Conservation (phyloP, 2,113 vertebrate species). For the Muscicapa adusta region DNA sequence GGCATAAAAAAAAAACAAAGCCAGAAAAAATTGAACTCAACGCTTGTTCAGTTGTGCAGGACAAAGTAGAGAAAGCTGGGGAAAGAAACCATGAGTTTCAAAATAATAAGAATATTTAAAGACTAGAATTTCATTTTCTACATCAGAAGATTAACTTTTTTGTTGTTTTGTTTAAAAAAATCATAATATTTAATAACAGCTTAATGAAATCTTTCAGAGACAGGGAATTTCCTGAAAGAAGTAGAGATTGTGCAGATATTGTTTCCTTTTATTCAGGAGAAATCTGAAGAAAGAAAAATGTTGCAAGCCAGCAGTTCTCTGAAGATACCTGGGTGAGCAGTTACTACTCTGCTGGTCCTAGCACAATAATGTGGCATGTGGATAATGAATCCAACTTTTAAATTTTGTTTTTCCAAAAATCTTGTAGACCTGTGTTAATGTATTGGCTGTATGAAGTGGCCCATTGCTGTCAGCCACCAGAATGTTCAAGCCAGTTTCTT, state of each 20-base stretch:
- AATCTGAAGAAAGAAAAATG: not conserved
- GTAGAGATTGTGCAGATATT: not conserved
- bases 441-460: not conserved
- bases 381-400: not conserved
- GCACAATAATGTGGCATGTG: not conserved
- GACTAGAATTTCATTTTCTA: not conserved
- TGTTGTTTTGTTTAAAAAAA: not conserved
- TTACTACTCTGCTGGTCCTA: not conserved
- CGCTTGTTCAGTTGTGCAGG: not conserved
- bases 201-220: not conserved
- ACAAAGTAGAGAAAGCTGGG: not conserved
- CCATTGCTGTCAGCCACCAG: not conserved
- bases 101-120: not conserved
- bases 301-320: not conserved
- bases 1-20: not conserved
- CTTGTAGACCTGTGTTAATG: rapidly evolving
- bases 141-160: not conserved
- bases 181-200: not conserved
- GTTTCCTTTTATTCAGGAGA: not conserved
- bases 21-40: not conserved
- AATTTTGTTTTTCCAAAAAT: not conserved
- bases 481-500: not conserved
- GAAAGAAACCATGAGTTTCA: not conserved
- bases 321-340: not conserved
- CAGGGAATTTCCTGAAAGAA: not conserved